Percentiles rank a stretch among this genome's conserved stretches.
Conservation (phyloP, 2,888 invertebrate species). For the Oscheius sp. region DNA sequence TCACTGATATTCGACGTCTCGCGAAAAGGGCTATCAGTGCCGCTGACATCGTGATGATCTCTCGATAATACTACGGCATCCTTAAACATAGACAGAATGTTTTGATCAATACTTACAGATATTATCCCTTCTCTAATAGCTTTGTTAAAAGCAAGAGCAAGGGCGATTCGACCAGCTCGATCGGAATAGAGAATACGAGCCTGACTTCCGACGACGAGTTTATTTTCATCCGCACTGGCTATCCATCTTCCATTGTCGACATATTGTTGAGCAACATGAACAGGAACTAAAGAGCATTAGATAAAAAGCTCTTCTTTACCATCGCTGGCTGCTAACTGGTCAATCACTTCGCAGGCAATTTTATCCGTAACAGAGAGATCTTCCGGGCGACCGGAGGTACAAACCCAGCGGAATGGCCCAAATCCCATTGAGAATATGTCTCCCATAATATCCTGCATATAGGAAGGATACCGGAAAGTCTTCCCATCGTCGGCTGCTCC, state of each 20-base stretch:
- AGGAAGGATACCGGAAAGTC: constrained; percentile 76
- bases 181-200: constrained; percentile 78
- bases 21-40: neutral
- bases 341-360: constrained; percentile 74
- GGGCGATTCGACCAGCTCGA: constrained; percentile 74
- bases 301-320: too few species aligned
- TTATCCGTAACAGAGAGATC: constrained; percentile 75
- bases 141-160: constrained; percentile 76
- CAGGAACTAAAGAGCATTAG: constrained; percentile 72
- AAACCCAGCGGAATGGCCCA: constrained; percentile 78
- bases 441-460: constrained; percentile 78
- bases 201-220: constrained; percentile 72
- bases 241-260: constrained; percentile 77
- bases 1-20: neutral
- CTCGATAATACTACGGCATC: constrained; percentile 76
- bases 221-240: constrained; percentile 74
- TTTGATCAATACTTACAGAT: too few species aligned
- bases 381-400: constrained; percentile 74
- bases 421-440: constrained; percentile 78
- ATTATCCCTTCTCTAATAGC: constrained; percentile 68
- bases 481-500: constrained; percentile 71
- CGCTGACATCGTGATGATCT: constrained; percentile 77
- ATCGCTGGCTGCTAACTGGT: constrained; percentile 67
- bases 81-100: too few species aligned
- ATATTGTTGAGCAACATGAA: constrained; percentile 75